These are phyloP conservation scores for Stigmatopora argus DNA, from an alignment of 2,113 vertebrate genomes.

Conservation along the genomic window DNA sequence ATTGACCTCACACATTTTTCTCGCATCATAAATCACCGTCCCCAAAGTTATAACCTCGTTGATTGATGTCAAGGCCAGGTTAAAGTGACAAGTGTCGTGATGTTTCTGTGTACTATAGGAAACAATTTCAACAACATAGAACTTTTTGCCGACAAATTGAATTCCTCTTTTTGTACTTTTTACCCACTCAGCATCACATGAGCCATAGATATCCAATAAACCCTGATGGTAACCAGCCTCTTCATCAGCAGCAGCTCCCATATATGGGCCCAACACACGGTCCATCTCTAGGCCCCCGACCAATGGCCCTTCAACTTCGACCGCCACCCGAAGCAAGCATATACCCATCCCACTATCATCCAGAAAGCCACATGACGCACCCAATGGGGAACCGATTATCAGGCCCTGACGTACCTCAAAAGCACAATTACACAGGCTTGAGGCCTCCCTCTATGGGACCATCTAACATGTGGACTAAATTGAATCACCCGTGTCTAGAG, in stretches of 20 bases:
- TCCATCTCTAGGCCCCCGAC: slow-evolving; percentile 72
- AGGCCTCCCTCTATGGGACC: slow-evolving; percentile 74
- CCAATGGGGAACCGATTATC: slow-evolving; percentile 63
- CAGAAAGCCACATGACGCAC: slow-evolving; percentile 58
- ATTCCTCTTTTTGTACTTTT: background rate
- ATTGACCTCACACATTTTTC: too few relatives aligned
- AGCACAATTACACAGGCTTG: slow-evolving; percentile 72
- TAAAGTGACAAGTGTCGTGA: too few relatives aligned
- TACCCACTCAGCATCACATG: slow-evolving; percentile 67
- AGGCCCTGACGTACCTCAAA: slow-evolving; percentile 68
- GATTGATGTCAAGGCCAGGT: too few relatives aligned
- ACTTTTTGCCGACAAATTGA: background rate
- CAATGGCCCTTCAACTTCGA: slow-evolving; percentile 74
- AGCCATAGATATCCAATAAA: slow-evolving; percentile 72
- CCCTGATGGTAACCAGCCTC: slow-evolving; percentile 56
- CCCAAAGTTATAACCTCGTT: too few relatives aligned
- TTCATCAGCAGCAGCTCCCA: slow-evolving; percentile 59
- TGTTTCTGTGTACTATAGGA: background rate
- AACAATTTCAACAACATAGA: background rate
- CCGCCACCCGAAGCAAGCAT: slow-evolving; percentile 74
- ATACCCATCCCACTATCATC: slow-evolving; percentile 70
- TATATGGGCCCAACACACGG: slow-evolving; percentile 77
- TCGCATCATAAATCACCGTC: too few relatives aligned
- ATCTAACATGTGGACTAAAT: slow-evolving; percentile 77
- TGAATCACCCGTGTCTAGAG: slow-evolving; percentile 64